These are phyloP conservation scores for Andinoacara biseriatus DNA, from an alignment of 2,113 vertebrate species.

Conservation along the genomic window DNA sequence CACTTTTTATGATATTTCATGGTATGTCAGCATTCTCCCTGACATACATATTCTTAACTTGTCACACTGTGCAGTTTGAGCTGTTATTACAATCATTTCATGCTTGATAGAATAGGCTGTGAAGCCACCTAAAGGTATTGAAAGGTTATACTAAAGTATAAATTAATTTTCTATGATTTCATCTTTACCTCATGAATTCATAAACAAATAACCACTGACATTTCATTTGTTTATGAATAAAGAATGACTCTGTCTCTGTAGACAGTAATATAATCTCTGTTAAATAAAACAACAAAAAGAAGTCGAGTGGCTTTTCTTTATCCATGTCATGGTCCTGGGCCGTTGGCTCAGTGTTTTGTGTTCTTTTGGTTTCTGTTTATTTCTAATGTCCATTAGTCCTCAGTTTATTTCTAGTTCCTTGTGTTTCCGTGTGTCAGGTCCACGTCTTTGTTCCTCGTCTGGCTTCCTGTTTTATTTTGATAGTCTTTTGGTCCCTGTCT, in stretches of 20 bases:
- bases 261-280: slow-evolving; percentile 5
- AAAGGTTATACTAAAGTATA: not conserved
- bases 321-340: too few species aligned
- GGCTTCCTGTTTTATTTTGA: too few species aligned
- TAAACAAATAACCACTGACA: not conserved
- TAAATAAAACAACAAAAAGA: slow-evolving; percentile 23
- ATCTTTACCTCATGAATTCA: not conserved
- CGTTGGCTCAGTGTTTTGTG: too few species aligned
- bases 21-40: not conserved
- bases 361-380: too few species aligned
- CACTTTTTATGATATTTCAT: not conserved
- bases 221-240: slow-evolving; percentile 25
- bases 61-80: not conserved
- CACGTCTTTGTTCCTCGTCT: too few species aligned
- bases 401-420: too few species aligned
- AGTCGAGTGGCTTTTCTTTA: not conserved
- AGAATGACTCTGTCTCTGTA: not conserved
- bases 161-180: not conserved
- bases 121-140: not conserved
- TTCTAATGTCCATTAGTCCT: too few species aligned
- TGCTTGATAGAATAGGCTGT: not conserved
- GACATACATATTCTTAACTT: not conserved
- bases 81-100: not conserved
- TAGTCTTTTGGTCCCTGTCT: too few species aligned
- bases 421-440: too few species aligned